Conservation (phyloP, 2,888 invertebrate species). For the Desoria tigrina region DNA sequence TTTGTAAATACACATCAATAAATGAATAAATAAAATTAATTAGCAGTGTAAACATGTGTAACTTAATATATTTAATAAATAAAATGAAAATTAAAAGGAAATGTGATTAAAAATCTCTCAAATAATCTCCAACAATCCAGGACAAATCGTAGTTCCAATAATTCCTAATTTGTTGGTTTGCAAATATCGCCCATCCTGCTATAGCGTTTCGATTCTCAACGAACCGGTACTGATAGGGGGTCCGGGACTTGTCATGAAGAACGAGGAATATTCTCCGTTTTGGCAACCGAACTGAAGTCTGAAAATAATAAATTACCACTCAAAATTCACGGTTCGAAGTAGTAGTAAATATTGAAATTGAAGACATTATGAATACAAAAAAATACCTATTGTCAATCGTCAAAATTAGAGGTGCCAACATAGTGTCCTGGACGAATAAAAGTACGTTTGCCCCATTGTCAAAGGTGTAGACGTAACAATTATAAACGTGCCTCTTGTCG, state of each 20-base stretch:
- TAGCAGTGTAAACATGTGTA: too few species aligned
- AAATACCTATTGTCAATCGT: neutral
- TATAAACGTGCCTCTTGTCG: neutral
- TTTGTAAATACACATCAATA: too few species aligned
- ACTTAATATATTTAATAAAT: too few species aligned
- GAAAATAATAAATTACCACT: neutral
- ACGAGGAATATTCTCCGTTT: constrained; percentile 11
- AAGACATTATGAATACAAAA: neutral
- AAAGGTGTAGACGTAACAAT: neutral
- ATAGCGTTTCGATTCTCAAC: neutral
- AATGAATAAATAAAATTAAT: too few species aligned
- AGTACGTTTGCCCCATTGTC: neutral
- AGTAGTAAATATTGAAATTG: too few species aligned
- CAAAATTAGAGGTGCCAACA: neutral
- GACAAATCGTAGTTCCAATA: neutral
- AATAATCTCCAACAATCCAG: neutral
- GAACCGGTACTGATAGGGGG: neutral
- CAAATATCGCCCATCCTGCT: neutral
- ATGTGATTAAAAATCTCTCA: neutral
- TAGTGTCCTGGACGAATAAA: neutral
- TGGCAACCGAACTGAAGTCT: constrained; percentile 18
- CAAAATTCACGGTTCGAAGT: too few species aligned
- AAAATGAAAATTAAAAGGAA: too few species aligned
- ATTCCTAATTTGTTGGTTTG: neutral
- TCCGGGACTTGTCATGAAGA: constrained; percentile 5